A percentile compares a stretch with the other conserved stretches of the same genome.
These are phyloP conservation scores for Tor tambroides DNA, from an alignment of 2,113 vertebrate species.

Conservation along the genomic window DNA sequence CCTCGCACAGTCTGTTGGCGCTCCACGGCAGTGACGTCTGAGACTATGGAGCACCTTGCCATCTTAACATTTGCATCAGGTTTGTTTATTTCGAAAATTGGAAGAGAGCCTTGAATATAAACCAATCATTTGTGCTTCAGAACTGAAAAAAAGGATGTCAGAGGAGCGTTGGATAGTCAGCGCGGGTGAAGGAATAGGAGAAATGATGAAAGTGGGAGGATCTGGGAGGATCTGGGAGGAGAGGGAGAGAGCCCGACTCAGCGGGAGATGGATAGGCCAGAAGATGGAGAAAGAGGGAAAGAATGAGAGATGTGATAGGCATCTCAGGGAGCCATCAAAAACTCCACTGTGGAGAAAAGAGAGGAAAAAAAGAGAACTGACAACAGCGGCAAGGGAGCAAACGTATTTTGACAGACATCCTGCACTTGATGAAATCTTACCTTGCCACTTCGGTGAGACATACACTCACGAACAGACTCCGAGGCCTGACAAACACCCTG, in stretches of 20 bases:
- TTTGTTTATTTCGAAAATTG: background rate
- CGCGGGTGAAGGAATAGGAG: conserved; percentile 3
- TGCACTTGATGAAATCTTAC: conserved; percentile 55
- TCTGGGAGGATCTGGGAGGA: conserved; percentile 27
- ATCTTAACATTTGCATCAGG: background rate
- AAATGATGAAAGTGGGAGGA: conserved; percentile 24
- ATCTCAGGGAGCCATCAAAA: conserved; percentile 27
- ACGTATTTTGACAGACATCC: conserved; percentile 31
- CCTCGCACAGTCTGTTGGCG: background rate
- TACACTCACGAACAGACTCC: conserved; percentile 23
- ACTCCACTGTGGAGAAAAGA: conserved; percentile 33
- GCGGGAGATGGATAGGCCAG: conserved; percentile 7
- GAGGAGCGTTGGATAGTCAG: conserved; percentile 9
- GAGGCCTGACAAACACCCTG: background rate
- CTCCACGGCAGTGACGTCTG: background rate
- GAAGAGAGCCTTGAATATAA: background rate
- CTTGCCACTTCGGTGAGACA: conserved; percentile 41
- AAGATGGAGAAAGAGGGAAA: conserved; percentile 12
- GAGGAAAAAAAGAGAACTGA: conserved; percentile 7
- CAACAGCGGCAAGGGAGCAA: conserved; percentile 8
- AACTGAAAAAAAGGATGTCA: background rate
- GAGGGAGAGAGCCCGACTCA: conserved; percentile 9
- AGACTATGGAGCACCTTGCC: background rate
- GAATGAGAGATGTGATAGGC: conserved; percentile 33
- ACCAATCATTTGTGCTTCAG: conserved; percentile 1